Percentiles rank a stretch among this genome's conserved stretches.
phyloP scores from a whole-genome alignment of 1,140 invertebrate genomes.

The Drosophila dunni region DNA sequence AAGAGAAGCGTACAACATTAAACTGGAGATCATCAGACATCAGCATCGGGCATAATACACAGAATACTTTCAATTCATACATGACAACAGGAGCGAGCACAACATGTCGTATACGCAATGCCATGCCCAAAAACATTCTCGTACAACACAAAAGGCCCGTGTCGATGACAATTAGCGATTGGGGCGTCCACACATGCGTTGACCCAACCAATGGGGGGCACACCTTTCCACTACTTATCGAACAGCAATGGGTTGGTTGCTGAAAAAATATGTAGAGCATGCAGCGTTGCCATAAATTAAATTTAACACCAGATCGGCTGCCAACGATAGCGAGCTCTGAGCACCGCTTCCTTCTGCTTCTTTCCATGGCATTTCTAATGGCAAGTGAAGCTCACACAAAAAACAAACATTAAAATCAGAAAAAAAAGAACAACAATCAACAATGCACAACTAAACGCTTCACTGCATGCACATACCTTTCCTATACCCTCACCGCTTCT shows the following conservation, averaged over 20 bases:
- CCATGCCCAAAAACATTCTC: conserved; percentile 69
- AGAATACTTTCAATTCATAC: too few relatives aligned
- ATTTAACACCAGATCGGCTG: conserved; percentile 77
- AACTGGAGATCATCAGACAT: conserved; percentile 59
- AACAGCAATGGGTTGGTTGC: conserved; percentile 2
- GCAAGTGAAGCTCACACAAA: conserved; percentile 54
- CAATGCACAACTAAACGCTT: conserved; percentile 51
- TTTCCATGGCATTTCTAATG: conserved; percentile 50
- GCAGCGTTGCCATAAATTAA: conserved; percentile 81
- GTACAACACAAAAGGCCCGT: conserved; percentile 60
- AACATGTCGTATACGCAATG: conserved; percentile 24
- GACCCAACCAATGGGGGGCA: conserved; percentile 35
- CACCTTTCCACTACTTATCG: conserved; percentile 43
- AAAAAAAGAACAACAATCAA: conserved; percentile 30
- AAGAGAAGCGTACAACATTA: conserved; percentile 5
- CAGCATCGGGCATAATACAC: conserved; percentile 15
- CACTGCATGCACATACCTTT: conserved; percentile 27
- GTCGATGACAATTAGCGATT: conserved; percentile 82
- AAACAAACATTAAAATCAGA: not conserved
- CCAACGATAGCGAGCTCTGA: conserved; percentile 41
- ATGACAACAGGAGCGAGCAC: not conserved
- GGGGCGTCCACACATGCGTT: conserved; percentile 39
- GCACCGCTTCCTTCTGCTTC: not conserved
- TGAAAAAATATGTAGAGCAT: conserved; percentile 76
- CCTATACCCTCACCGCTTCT: not conserved